Evolutionary conservation across 2,113 vertebrate species (phyloP).

Genomic region (Ptilonorhynchus violaceus): DNA sequence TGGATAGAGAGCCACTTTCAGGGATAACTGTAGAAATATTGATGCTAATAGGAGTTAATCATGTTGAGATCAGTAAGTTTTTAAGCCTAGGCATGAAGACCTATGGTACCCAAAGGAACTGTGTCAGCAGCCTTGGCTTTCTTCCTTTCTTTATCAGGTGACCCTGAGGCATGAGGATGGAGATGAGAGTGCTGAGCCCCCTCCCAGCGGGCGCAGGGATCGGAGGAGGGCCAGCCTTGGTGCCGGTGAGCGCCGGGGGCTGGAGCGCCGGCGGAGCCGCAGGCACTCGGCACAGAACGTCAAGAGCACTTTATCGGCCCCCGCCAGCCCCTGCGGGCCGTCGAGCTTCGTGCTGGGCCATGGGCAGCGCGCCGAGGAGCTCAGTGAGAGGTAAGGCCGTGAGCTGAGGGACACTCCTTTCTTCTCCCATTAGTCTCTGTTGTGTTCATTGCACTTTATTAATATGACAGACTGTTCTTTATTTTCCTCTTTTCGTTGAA

Average conservation of each 20-base stretch:
- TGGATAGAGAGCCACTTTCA: not conserved
- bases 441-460: not conserved
- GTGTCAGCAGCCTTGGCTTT: not conserved
- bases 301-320: slow-evolving; percentile 81
- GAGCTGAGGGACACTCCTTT: not conserved
- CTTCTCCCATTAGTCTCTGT: not conserved
- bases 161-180: slow-evolving; percentile 88
- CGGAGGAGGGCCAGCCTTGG: slow-evolving; percentile 87
- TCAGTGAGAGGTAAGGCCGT: slow-evolving; percentile 84
- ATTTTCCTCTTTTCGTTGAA: not conserved
- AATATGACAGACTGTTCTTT: not conserved
- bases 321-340: slow-evolving; percentile 79
- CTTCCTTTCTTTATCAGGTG: slow-evolving; percentile 67
- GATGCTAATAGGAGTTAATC: not conserved
- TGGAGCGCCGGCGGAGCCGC: slow-evolving; percentile 90
- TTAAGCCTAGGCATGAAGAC: not conserved
- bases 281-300: slow-evolving; percentile 87
- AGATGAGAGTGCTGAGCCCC: slow-evolving; percentile 79
- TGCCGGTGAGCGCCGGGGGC: slow-evolving; percentile 69
- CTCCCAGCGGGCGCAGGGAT: slow-evolving; percentile 80
- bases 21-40: not conserved
- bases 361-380: slow-evolving; percentile 74
- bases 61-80: not conserved
- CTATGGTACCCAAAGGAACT: not conserved
- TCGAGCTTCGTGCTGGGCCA: slow-evolving; percentile 70